phyloP scores from a whole-genome alignment of 2,113 vertebrate species.

The Prionailurus viverrinus region DNA sequence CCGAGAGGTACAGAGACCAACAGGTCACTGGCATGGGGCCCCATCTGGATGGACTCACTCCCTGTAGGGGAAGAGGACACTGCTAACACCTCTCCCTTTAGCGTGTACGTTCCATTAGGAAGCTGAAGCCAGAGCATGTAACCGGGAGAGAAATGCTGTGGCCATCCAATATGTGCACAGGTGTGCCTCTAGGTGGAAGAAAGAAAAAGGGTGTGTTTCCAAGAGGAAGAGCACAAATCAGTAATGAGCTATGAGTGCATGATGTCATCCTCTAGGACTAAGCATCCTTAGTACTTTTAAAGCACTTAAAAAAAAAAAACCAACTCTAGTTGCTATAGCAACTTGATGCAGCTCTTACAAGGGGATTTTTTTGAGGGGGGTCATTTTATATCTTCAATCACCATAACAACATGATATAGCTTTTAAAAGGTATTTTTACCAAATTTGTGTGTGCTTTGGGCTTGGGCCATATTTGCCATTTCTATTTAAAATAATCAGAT shows the following conservation, averaged over 20 bases:
- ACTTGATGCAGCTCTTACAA: conserved; percentile 81
- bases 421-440: conserved; percentile 82
- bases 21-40: not conserved
- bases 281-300: conserved; percentile 79
- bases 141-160: not conserved
- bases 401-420: conserved; percentile 84
- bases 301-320: conserved; percentile 65
- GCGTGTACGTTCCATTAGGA: not conserved
- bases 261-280: conserved; percentile 75
- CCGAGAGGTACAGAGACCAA: conserved; percentile 3
- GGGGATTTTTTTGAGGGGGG: conserved; percentile 77
- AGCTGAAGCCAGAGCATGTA: not conserved
- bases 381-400: conserved; percentile 82
- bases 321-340: conserved; percentile 82
- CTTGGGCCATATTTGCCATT: conserved; percentile 73
- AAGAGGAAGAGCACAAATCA: conserved; percentile 43
- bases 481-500: conserved; percentile 77
- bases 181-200: conserved; percentile 48
- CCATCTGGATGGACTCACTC: not conserved
- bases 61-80: not conserved
- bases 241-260: conserved; percentile 65
- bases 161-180: not conserved
- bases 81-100: not conserved
- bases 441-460: conserved; percentile 75
- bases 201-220: conserved; percentile 27